Evolutionary conservation across 2,113 vertebrate genomes (phyloP).

Genomic region (Laticauda laticaudata): DNA sequence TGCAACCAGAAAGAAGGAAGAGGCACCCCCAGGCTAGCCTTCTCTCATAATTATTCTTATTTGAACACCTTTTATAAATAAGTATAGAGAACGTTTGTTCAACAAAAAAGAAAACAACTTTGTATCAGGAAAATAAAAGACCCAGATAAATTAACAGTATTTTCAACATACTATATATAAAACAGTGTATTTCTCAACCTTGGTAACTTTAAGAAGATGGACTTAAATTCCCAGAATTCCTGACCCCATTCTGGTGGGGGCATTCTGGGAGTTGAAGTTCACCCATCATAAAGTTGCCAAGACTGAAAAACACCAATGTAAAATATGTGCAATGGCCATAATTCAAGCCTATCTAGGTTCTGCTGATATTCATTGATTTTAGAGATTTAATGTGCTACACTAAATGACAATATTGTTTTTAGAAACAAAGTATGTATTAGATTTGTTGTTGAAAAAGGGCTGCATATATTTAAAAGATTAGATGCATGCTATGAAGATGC

Average conservation of each 20-base stretch:
- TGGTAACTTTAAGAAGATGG: not conserved
- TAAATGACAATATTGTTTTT: conserved; percentile 62
- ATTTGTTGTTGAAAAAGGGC: conserved; percentile 57
- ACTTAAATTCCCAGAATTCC: no score
- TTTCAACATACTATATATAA: conserved; percentile 80
- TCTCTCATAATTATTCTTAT: not conserved
- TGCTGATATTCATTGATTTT: not conserved
- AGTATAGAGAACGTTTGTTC: conserved; percentile 47
- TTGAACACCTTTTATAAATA: conserved; percentile 34
- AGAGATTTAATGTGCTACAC: not conserved
- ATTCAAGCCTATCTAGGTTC: not conserved
- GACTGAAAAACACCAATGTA: conserved; percentile 1
- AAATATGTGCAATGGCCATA: conserved; percentile 62
- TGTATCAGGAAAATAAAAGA: not conserved
- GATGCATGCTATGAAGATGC: conserved; percentile 41
- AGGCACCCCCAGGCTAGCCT: conserved; percentile 30
- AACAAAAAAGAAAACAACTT: conserved; percentile 47
- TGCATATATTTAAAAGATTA: conserved; percentile 56
- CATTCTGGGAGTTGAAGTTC: not conserved
- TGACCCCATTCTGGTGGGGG: not conserved
- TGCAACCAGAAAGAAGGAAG: conserved; percentile 36
- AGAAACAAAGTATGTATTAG: conserved; percentile 66
- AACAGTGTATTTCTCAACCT: not conserved
- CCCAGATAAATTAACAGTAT: conserved; percentile 66
- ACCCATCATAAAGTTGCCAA: not conserved